These are phyloP conservation scores for human DNA, from an alignment of 2,113 vertebrate species.

Conservation along the genomic window DNA sequence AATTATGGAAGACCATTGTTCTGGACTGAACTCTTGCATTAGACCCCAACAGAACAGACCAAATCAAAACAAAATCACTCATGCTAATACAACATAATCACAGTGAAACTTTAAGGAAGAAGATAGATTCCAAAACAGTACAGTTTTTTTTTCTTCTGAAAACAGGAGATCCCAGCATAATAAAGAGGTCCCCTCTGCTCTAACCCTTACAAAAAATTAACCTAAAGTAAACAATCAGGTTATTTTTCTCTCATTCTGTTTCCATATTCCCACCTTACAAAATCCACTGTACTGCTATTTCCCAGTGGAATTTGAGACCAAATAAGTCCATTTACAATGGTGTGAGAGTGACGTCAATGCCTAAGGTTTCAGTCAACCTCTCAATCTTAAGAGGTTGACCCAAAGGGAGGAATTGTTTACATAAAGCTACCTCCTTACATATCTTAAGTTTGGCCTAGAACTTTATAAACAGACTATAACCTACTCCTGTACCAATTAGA, in stretches of 20 bases:
- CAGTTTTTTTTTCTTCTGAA: background rate
- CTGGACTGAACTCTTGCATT: background rate
- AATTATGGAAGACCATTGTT: background rate
- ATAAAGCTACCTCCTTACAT: background rate
- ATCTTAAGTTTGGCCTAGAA: background rate
- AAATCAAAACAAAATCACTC: background rate
- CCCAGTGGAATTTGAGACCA: background rate
- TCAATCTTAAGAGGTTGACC: background rate
- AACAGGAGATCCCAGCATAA: background rate
- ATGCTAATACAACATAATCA: background rate
- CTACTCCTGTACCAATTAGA: background rate
- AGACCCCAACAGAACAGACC: background rate
- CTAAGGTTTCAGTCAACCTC: background rate
- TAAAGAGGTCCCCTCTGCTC: background rate
- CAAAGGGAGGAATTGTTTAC: background rate
- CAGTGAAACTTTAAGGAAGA: background rate
- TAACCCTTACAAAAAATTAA: background rate
- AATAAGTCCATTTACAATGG: background rate
- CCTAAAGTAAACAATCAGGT: background rate
- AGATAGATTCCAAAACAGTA: background rate
- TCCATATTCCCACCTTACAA: background rate
- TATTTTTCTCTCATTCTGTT: background rate
- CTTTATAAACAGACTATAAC: background rate
- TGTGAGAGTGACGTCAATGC: background rate
- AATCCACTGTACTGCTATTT: background rate